Evolutionary conservation across 2,888 invertebrate species (phyloP), one percentile per base, ranked within the genome.

Genomic region (Acrobasis suavella): DNA sequence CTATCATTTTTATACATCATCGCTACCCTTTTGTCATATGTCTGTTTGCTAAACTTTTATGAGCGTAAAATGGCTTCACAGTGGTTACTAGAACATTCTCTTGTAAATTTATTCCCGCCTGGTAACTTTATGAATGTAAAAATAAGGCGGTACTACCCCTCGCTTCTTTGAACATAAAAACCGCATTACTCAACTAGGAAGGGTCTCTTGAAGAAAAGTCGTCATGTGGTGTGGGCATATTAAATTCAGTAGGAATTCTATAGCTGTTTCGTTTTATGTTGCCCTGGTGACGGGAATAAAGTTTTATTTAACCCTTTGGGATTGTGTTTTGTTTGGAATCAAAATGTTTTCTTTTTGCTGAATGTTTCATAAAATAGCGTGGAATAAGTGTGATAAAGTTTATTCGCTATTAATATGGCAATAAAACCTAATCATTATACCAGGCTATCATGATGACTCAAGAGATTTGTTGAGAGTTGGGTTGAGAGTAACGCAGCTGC

Each of bases 121-220:
- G 79, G 78, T 83, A 74, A 75, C 68, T 72, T 71, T 75, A 77
- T 85, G 84, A 84, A 85, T 83, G 73, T 72, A 73, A 86, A 83
- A 86, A 56, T 42, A 42, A 46, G 42, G 42, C 83, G 76, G 72
- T 77, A 66, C 67, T 38, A 54, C 38, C 38, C 56, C 56, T 42
- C 42, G 56, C 42, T 42, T 46, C 22, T 14, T 56, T 56, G 42
- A 46, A 56, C 42, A 56, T 56, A 56, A 56, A 56, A 56, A 42
- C 42, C 52, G 32, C 52, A 52, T 52, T 52, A 52, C 52, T 52
- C 56, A 54, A 38, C 22, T 22, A n/a, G n/a, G n/a, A n/a, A n/a
- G 54, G 54, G 38, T 37, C 54, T 54, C 9, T 54, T 46, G 22
- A 58, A 58, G 58, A 67, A 67, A 61, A 68, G 71, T 52, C 54